Evolutionary conservation across 23 tunicate genomes (phyloP), one percentile per base, ranked within the genome.

Genomic region (Botrylloides violaceus): DNA sequence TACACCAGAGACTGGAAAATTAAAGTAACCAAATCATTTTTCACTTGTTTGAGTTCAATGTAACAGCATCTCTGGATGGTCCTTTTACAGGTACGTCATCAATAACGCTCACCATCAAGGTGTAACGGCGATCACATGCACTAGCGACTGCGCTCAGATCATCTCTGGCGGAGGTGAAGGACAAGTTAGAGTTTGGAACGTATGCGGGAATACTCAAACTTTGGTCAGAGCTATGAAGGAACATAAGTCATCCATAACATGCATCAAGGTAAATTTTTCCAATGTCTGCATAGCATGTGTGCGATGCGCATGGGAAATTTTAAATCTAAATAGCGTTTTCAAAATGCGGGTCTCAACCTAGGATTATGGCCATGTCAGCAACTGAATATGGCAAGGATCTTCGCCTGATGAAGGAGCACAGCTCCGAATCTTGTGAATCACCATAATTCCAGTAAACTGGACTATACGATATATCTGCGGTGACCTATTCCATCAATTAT

Each of bases 131-230:
- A 64, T 93, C 55, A 88, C 88, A 1, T 38, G 72, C 26, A 93
- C 98, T 3, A 22, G 59, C 34, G 82, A 83, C 70, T 72, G 82
- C 71, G 36, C 50, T 24, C 65, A 66, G 39, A 90, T 90, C 49
- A 62, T 90, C 23, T 90, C 97, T 48, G 97, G 97, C 4, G 97
- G 97, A 29, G 97, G 97, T 27, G 97, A 90, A 62, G 97, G 97
- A 3, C 90, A 83, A 79, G 97, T 88, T 15, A 7, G 64, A 19
- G 32, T 63, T 28, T 27, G 70, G 70, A 27, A 12, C 70, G 70
- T 12, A 34, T 29, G 3, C 33, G 70, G 70, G 23, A 53, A 62
- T 3, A 72, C 28, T 24, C 89, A 72, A 74, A 49, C 23, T 29
- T 32, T 93, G 34, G 61, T 9, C 25, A 94, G 60, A 31, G 74